Evolutionary conservation across 2,888 invertebrate genomes (phyloP).

Genomic region (Eudemis profundana): DNA sequence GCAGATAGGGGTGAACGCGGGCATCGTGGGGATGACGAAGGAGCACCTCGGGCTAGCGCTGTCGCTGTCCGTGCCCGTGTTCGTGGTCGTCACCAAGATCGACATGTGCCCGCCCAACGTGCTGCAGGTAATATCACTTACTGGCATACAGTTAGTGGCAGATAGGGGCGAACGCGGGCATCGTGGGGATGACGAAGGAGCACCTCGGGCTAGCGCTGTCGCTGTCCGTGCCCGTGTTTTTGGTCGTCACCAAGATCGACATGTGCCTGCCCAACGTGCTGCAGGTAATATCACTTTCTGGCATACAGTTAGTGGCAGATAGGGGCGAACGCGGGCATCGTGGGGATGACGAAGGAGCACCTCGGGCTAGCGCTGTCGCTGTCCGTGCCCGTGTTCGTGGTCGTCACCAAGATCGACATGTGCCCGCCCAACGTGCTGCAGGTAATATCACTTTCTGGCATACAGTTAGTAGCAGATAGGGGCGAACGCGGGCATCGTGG

Average conservation of each 20-base stretch:
- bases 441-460: no score
- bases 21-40: no score
- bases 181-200: constrained; percentile 99
- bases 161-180: constrained; percentile 99
- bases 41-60: no score
- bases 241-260: constrained; percentile 99
- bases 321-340: constrained; percentile 98
- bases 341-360: constrained; percentile 99
- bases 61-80: no score
- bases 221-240: constrained; percentile 98
- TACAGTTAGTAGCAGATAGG: no score
- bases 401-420: constrained; percentile 99
- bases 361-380: constrained; percentile 97
- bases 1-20: no score
- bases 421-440: constrained; percentile 97
- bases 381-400: constrained; percentile 99
- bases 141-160: no score
- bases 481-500: no score
- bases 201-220: constrained; percentile 98
- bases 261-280: constrained; percentile 99
- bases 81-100: no score
- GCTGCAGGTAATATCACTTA: no score
- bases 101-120: no score
- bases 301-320: constrained; percentile 89
- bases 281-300: constrained; percentile 78